These are phyloP conservation scores for Antechinus flavipes DNA, from an alignment of 2,113 vertebrate species.

Conservation along the genomic window DNA sequence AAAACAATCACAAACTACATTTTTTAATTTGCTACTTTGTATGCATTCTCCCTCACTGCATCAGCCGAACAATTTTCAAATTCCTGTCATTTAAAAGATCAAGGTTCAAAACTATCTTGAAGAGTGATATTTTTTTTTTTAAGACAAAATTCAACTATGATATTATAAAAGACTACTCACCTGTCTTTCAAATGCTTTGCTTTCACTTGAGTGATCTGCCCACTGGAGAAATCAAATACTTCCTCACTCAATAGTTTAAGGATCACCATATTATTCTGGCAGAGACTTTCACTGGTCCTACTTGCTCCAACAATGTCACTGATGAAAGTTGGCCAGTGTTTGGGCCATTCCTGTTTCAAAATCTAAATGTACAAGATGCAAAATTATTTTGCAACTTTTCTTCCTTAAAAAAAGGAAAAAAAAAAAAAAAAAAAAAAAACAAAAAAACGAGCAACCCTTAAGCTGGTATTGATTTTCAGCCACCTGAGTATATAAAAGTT, in stretches of 20 bases:
- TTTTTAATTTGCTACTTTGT: not conserved
- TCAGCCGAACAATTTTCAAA: not conserved
- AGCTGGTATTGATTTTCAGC: not conserved
- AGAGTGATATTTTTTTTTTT: too few relatives aligned
- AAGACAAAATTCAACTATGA: not conserved
- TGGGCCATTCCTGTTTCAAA: constrained; percentile 99
- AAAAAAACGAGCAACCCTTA: not conserved
- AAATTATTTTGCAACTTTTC: constrained; percentile 7
- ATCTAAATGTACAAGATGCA: constrained; percentile 86
- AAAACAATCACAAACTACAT: not conserved
- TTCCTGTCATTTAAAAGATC: not conserved
- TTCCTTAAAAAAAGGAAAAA: not conserved
- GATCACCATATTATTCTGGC: constrained; percentile 99
- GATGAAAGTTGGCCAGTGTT: constrained; percentile 99
- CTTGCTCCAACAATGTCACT: constrained; percentile 99
- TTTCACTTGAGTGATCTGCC: constrained; percentile 99
- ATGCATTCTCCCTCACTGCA: not conserved
- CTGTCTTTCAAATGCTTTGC: constrained; percentile 99
- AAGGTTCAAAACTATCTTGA: not conserved
- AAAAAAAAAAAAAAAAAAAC: not conserved
- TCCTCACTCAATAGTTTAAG: constrained; percentile 98
- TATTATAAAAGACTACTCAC: constrained; percentile 81
- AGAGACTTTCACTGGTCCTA: constrained; percentile 98
- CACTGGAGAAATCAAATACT: constrained; percentile 99
- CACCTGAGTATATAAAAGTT: not conserved